phyloP scores from a whole-genome alignment of 1,140 invertebrate species.

The Sinella curviseta region DNA sequence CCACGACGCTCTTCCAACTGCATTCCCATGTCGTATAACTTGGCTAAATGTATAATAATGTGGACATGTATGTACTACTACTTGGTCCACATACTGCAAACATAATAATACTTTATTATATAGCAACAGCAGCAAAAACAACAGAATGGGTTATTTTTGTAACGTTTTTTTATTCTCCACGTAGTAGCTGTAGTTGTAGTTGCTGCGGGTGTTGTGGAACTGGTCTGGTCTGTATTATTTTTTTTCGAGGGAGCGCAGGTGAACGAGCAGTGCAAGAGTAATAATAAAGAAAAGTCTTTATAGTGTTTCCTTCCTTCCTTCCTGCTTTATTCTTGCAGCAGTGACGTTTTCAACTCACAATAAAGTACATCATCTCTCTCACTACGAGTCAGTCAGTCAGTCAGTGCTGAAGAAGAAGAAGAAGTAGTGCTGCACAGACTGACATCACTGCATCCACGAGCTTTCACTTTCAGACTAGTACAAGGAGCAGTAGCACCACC shows the following conservation, averaged over 20 bases:
- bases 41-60: neutral
- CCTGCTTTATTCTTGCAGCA: neutral
- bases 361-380: neutral
- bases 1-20: neutral
- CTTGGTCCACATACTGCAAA: no score
- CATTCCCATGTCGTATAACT: no score
- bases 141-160: no score
- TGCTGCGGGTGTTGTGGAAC: no score
- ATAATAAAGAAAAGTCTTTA: neutral
- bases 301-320: conserved; percentile 18
- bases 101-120: no score
- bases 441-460: neutral
- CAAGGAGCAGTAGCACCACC: neutral
- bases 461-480: neutral
- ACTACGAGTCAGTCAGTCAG: neutral
- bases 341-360: neutral
- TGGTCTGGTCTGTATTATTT: no score
- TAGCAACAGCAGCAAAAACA: no score
- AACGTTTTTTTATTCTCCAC: neutral
- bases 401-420: neutral
- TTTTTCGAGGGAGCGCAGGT: neutral
- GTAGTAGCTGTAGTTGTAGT: neutral
- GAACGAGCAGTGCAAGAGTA: neutral
- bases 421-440: no score
- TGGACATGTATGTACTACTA: neutral